Evolutionary conservation across 2,113 vertebrate species (phyloP).

Genomic region (Ginglymostoma cirratum): DNA sequence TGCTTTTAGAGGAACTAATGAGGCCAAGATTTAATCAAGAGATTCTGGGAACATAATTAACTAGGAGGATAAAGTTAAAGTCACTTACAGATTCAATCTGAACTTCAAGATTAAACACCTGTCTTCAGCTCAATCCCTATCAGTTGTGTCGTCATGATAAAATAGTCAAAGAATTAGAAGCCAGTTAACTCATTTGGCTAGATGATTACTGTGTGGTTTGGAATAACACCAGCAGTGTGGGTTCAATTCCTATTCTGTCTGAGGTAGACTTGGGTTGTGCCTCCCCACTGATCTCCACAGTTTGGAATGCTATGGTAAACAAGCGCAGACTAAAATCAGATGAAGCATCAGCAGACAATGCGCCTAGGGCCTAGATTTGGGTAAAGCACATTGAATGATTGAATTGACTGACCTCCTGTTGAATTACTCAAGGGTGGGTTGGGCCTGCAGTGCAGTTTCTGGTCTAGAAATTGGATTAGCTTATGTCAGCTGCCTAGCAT

Average conservation of each 20-base stretch:
- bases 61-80: too few relatives aligned
- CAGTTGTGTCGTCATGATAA: not conserved
- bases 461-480: not conserved
- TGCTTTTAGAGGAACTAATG: not conserved
- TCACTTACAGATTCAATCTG: not conserved
- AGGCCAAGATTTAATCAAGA: constrained; percentile 1
- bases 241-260: not conserved
- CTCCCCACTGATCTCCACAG: not conserved
- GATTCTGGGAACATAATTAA: not conserved
- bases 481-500: too few relatives aligned
- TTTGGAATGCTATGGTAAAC: not conserved
- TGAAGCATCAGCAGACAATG: not conserved
- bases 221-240: not conserved
- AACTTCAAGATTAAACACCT: not conserved
- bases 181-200: not conserved
- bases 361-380: not conserved
- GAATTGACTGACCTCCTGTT: not conserved
- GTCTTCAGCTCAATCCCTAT: not conserved
- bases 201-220: not conserved
- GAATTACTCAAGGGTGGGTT: not conserved
- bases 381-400: not conserved
- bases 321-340: not conserved
- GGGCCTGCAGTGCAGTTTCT: not conserved
- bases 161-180: not conserved
- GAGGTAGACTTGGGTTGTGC: not conserved